Evolutionary conservation across 2,888 invertebrate species (phyloP), one percentile per base, ranked within the genome.

Genomic region (Ennomos erosarius): DNA sequence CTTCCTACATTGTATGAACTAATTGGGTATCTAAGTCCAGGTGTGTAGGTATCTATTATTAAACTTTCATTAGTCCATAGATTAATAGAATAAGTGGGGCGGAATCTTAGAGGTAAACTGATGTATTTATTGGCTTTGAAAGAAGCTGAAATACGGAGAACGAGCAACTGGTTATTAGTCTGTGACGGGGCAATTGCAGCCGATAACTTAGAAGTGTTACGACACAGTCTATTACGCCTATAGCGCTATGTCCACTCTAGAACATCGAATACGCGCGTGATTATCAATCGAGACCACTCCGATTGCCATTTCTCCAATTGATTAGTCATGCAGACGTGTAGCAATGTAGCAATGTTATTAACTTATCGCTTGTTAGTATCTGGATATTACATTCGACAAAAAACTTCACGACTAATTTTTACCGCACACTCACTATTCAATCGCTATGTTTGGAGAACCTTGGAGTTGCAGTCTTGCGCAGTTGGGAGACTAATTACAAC

Each of bases 291-390:
- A 67, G 69, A 74, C 70, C 60, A 68, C 72, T 73, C 60, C 67
- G 64, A 73, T 72, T 69, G 68, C 71, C 73, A 75, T 79, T 78
- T 79, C 77, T 76, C 73, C 74, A 72, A 75, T 74, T 67, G 70
- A 75, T 72, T 72, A 71, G 70, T 74, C 73, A 74, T 73, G 70
- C 71, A 69, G 71, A 73, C 70, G 67, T 77, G 75, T 67, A 69
- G 70, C 74, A 74, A 76, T 77, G 75, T 67, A 69, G 70, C 74
- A 74, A 76, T 75, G 68, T 70, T 74, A 70, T 73, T 73, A 70
- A 72, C 66, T 73, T 75, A 77, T 75, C 78, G 62, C 59, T 70
- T 59, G 68, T 77, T 71, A 76, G 68, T 73, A 75, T 73, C 74
- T 73, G 68, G 66, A 74, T 67, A 67, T 69, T 68, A 68, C 67